A percentile compares a stretch with the other conserved stretches of the same genome.
phyloP scores from a whole-genome alignment of 2,797 vertebrate species.

The Poeciliopsis infans region DNA sequence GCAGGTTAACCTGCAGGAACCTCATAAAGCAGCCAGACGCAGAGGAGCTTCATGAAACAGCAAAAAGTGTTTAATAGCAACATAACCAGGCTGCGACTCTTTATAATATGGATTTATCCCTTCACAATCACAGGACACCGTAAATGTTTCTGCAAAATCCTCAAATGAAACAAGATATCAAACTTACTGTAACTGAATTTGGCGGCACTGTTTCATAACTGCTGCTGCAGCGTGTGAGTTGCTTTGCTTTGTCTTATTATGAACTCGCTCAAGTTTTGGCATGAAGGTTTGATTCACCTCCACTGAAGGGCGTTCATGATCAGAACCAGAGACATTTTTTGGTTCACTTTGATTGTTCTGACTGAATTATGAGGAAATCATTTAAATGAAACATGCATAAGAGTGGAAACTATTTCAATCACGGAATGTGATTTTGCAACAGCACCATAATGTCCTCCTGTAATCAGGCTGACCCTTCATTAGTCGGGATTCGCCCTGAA shows the following conservation, averaged over 20 bases:
- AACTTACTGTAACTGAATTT: background rate
- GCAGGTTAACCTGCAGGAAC: background rate
- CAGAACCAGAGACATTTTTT: background rate
- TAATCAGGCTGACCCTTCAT: background rate
- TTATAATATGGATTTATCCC: background rate
- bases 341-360: background rate
- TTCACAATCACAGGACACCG: background rate
- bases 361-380: background rate
- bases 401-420: too few relatives aligned
- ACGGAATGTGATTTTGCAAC: background rate
- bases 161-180: background rate
- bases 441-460: background rate
- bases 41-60: background rate
- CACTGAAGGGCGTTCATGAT: background rate
- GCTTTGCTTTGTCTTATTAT: background rate
- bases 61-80: background rate
- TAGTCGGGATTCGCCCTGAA: background rate
- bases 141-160: background rate
- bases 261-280: background rate
- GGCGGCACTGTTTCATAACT: background rate
- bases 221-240: background rate
- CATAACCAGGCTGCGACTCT: background rate
- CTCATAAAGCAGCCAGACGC: background rate
- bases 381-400: background rate
- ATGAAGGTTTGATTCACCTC: background rate